Evolutionary conservation across 2,797 vertebrate genomes (phyloP).

Genomic region (Cephalopachus bancanus): DNA sequence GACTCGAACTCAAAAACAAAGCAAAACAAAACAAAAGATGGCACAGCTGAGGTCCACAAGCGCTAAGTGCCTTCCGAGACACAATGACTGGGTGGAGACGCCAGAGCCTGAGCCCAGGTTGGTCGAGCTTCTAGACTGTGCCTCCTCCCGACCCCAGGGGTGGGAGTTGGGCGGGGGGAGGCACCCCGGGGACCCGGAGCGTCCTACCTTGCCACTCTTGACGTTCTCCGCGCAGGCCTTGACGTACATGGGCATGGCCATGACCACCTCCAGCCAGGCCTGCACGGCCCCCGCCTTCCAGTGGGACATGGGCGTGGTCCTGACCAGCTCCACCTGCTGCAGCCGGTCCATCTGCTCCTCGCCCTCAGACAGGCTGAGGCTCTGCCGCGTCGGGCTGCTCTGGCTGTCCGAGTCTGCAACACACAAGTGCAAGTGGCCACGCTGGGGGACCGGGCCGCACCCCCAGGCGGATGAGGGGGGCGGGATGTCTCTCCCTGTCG

Average conservation of each 20-base stretch:
- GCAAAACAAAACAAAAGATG: neutral
- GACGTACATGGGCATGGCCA: constrained; percentile 95
- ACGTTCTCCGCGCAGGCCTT: constrained; percentile 93
- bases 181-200: rapidly evolving
- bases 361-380: constrained; percentile 92
- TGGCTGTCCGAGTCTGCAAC: constrained; percentile 92
- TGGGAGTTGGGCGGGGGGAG: no score
- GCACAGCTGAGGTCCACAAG: neutral
- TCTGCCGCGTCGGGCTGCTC: constrained; percentile 90
- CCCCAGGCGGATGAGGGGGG: neutral
- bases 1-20: no score
- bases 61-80: neutral
- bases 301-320: constrained; percentile 92
- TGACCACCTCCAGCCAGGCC: constrained; percentile 95
- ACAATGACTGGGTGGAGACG: rapidly evolving
- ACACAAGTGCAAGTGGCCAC: neutral
- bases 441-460: neutral
- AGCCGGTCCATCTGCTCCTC: constrained; percentile 94
- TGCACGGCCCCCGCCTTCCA: constrained; percentile 94
- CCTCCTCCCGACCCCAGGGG: neutral
- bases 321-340: constrained; percentile 92
- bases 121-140: neutral
- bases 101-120: neutral
- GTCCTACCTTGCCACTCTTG: constrained; percentile 93
- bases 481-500: rapidly evolving